Percentiles rank a stretch among this genome's conserved stretches.
These are phyloP conservation scores for Crax fasciolata DNA, from an alignment of 2,797 vertebrate genomes.

Conservation along the genomic window DNA sequence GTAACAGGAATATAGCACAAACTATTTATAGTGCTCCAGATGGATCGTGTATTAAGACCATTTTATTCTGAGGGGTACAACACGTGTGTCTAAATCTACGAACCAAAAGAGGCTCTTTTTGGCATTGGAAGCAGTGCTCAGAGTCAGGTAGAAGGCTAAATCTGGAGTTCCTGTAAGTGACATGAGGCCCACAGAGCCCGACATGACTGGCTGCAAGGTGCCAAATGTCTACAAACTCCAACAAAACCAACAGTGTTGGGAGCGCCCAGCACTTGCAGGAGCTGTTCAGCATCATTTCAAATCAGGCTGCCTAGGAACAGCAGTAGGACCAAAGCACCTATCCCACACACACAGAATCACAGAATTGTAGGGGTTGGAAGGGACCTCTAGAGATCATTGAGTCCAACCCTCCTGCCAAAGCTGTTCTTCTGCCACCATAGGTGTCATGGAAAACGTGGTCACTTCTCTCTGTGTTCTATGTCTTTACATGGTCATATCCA, in stretches of 20 bases:
- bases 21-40: accelerated
- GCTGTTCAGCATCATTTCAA: background rate
- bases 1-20: accelerated
- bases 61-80: background rate
- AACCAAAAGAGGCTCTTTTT: background rate
- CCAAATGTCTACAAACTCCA: background rate
- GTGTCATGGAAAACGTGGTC: background rate
- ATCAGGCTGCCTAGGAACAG: background rate
- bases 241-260: accelerated
- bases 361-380: too few species aligned
- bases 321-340: accelerated
- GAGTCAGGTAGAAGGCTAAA: background rate
- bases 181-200: background rate
- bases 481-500: background rate
- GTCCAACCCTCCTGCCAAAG: too few species aligned
- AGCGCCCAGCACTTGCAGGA: background rate
- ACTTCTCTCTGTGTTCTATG: background rate
- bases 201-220: accelerated
- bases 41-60: background rate
- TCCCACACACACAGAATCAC: background rate
- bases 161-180: background rate
- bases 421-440: background rate
- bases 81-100: background rate
- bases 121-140: background rate
- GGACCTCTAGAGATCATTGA: too few species aligned